A percentile compares a stretch with the other conserved stretches of the same genome.
Conservation (phyloP, 2,113 vertebrate species). For the Sclerurus mexicanus region DNA sequence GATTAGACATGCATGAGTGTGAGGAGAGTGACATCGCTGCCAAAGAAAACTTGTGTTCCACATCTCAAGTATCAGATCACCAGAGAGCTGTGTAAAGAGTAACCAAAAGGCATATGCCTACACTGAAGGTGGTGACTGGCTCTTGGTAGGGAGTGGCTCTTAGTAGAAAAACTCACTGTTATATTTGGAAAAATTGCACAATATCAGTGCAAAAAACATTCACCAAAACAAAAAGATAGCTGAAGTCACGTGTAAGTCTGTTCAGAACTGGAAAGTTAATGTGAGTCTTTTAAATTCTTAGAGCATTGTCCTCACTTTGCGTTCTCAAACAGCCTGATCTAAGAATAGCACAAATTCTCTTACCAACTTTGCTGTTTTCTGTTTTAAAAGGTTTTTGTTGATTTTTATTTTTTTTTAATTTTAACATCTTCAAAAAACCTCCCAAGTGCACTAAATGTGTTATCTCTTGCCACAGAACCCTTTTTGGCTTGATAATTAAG, state of each 20-base stretch:
- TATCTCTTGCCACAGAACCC: background rate
- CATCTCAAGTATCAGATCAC: background rate
- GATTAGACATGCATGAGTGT: background rate
- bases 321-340: background rate
- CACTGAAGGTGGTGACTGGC: background rate
- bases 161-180: background rate
- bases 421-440: background rate
- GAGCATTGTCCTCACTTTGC: background rate
- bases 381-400: background rate
- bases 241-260: background rate
- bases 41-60: background rate
- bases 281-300: background rate
- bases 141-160: background rate
- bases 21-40: background rate
- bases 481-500: conserved; percentile 41
- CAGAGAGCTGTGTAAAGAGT: background rate
- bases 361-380: background rate
- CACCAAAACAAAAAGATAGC: background rate
- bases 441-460: background rate
- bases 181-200: background rate
- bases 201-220: background rate
- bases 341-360: background rate
- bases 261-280: background rate
- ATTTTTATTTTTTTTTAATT: background rate
- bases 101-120: background rate